Evolutionary conservation across 2,113 vertebrate genomes (phyloP), one percentile per base, ranked within the genome.

Genomic region (Hydrolagus affinis): DNA sequence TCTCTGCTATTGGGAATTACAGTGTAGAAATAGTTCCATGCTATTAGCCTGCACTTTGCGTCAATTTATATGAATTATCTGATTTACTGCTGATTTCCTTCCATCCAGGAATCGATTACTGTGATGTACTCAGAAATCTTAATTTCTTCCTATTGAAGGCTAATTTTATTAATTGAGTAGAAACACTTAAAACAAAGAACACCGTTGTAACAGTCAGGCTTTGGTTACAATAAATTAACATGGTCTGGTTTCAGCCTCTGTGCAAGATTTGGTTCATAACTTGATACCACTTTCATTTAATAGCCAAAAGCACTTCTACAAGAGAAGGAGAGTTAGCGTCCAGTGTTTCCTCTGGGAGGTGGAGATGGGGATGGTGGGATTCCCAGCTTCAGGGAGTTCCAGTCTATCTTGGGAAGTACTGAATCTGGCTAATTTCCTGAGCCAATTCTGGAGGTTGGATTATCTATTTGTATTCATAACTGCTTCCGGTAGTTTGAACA

Each of bases 81-180:
- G 28, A 21, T 28, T 19, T 21, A 66, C 32, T 28, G 44, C 12
- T 25, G 3, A 60, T 25, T 62, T 7, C 57, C 8, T 56, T 28
- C 23, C 11, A 78, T 10, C 6, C 28, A 23, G 44, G 44, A 44
- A 44, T 44, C 3, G 25, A 4, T 74, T 70, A 8, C 70, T n/a
- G n/a, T 25, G 25, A 70, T 21, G 15, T 3, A 57, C 75, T 77
- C 70, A 10, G 12, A 77, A n/a, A 59, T 78, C 25, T 78, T 62
- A 62, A 25, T 3, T 60, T 78, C 1, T 78, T 78, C 59, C 28
- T 78, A 60, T 8, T 78, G 76, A 44, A 44, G 44, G 2, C 15
- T 78, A 23, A 78, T 62, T 62, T 78, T 9, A 62, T 14, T 12
- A 78, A 62, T 60, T 73, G 28, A 62, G 15, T 78, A 78, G 76